Conservation (phyloP, 1,140 invertebrate species). For the Nasonia vitripennis region DNA sequence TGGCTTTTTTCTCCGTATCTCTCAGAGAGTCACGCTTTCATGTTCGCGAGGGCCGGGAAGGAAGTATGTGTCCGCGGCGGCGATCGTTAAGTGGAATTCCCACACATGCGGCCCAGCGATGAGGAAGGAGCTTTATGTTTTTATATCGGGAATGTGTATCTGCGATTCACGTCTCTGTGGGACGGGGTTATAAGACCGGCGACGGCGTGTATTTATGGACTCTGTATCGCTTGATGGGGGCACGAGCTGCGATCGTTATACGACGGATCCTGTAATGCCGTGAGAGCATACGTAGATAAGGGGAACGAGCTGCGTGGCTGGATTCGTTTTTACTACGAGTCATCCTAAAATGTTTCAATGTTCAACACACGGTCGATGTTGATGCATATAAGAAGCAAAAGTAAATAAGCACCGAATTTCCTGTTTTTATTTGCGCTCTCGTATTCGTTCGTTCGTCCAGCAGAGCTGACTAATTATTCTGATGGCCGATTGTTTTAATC, state of each 20-base stretch:
- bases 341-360: too few relatives aligned
- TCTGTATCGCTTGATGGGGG: not conserved
- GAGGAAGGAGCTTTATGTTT: too few relatives aligned
- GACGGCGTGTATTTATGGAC: not conserved
- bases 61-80: not conserved
- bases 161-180: not conserved
- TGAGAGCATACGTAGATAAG: not conserved
- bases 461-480: not conserved
- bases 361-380: not conserved
- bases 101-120: not conserved
- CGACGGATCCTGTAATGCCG: not conserved
- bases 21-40: constrained; percentile 10
- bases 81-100: constrained; percentile 26
- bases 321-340: too few relatives aligned
- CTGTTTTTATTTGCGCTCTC: not conserved
- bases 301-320: constrained; percentile 2
- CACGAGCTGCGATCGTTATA: not conserved
- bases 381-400: not conserved
- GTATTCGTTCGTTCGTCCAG: not conserved
- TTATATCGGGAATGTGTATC: not conserved
- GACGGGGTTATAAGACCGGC: not conserved
- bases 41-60: constrained; percentile 5
- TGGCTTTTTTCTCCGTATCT: not conserved
- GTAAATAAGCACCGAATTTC: not conserved
- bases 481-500: not conserved